A percentile compares a stretch with the other conserved stretches of the same genome.
These are phyloP conservation scores for Scaeva pyrastri DNA, from an alignment of 2,888 invertebrate genomes.

Conservation along the genomic window DNA sequence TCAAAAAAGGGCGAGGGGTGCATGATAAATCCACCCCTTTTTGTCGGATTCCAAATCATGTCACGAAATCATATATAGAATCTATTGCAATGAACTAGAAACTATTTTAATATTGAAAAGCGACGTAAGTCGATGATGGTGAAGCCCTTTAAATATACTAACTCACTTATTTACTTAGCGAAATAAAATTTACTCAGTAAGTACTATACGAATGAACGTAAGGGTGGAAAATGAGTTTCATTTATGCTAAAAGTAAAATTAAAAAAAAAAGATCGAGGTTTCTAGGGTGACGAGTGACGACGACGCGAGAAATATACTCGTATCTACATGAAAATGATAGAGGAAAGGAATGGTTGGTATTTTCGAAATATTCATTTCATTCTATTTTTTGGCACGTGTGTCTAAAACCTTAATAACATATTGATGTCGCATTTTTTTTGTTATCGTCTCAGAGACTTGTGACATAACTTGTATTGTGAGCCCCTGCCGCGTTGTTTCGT, in stretches of 20 bases:
- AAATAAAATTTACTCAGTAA: conserved; percentile 30
- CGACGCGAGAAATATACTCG: not conserved
- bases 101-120: conserved; percentile 27
- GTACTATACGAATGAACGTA: not conserved
- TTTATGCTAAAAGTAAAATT: conserved; percentile 13
- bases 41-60: conserved; percentile 38
- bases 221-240: conserved; percentile 9
- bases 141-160: conserved; percentile 31
- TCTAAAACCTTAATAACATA: conserved; percentile 53
- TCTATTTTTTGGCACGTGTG: conserved; percentile 53
- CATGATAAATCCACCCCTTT: conserved; percentile 43
- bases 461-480: no score
- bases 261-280: conserved; percentile 31
- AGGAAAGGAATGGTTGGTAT: conserved; percentile 22
- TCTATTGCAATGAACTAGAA: not conserved
- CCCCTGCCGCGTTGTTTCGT: no score
- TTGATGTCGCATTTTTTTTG: conserved; percentile 21
- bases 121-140: not conserved
- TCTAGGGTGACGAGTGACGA: conserved; percentile 60
- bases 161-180: not conserved
- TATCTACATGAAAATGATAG: not conserved
- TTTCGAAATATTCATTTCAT: conserved; percentile 29
- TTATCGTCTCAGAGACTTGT: not conserved
- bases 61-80: conserved; percentile 34
- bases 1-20: conserved; percentile 13